A percentile compares a stretch with the other conserved stretches of the same genome.
Evolutionary conservation across 2,797 vertebrate species (phyloP).

Genomic region (Orientallactaga sibirica): DNA sequence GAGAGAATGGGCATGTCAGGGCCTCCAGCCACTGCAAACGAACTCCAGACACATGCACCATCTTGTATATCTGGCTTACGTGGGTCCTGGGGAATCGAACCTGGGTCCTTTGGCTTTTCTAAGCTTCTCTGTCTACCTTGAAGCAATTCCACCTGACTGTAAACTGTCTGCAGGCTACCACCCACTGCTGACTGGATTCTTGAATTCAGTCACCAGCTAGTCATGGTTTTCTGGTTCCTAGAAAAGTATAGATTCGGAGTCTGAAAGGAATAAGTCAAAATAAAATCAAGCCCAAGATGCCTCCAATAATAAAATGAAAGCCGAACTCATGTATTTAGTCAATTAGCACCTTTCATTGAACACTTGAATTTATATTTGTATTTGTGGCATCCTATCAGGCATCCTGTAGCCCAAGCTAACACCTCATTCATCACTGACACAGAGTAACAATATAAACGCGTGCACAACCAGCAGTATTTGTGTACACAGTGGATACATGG

Average conservation of each 20-base stretch:
- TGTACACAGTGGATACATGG: accelerated
- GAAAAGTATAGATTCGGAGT: neutral
- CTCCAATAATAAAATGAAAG: neutral
- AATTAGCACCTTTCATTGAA: neutral
- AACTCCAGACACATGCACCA: too few species aligned
- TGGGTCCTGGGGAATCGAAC: too few species aligned
- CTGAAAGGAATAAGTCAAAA: conserved; percentile 5
- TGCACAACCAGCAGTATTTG: neutral
- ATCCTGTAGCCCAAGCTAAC: neutral
- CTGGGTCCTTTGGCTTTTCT: too few species aligned
- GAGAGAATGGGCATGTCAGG: too few species aligned
- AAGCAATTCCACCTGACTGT: neutral
- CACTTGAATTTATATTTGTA: neutral
- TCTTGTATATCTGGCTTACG: too few species aligned
- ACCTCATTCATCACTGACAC: neutral
- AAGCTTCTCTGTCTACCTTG: neutral
- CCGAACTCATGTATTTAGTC: neutral
- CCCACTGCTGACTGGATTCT: neutral
- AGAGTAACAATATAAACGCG: neutral
- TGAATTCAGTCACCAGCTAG: neutral
- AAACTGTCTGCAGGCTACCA: neutral
- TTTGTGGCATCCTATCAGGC: neutral
- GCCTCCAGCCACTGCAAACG: too few species aligned
- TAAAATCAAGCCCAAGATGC: neutral
- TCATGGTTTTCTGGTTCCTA: neutral